Evolutionary conservation across 2,113 vertebrate genomes (phyloP), one percentile per base, ranked within the genome.

Genomic region (Lophochroa leadbeateri): DNA sequence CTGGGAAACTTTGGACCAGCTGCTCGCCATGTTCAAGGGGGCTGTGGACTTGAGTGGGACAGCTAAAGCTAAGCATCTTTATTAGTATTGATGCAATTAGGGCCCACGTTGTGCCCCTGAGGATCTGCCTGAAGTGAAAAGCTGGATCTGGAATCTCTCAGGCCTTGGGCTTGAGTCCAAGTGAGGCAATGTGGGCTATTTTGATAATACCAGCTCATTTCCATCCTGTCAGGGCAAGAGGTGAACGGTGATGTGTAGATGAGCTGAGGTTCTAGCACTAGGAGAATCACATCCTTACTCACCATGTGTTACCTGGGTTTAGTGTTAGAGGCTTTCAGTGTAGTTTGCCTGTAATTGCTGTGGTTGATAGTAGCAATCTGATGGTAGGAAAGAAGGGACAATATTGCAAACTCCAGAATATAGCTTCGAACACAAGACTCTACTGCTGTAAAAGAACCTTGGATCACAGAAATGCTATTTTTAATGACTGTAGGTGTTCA

Each of bases 401-500:
- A 11, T 18, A 37, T 37, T 75, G 60, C 53, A 76, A 58, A 85
- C 46, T 79, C 65, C 77, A 85, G 87, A 93, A 93, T 88, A 53
- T 44, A 85, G 60, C 77, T 65, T 96, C 67, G 50, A 86, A 94
- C 70, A 80, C 69, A 75, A 63, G 89, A 50, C 29, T 90, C 58
- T 86, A 28, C 77, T 96, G 81, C 83, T 93, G 58, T 44, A 88
- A 97, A 96, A 93, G 82, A 96, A 80, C 82, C 81, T 79, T 91
- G 86, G 88, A 94, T 89, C 93, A 70, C 28, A 6, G 90, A 96
- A 97, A 90, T 27, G 80, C 92, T 97, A 81, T 97, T 97, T 97
- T 98, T 97, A 95, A 96, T 92, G 92, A 86, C 96, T 90, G 83
- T 97, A 97, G 97, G 97, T 98, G 97, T 97, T 97, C 96, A 96